These are phyloP conservation scores for Ctenochaetus hawaiiensis DNA, from an alignment of 2,797 vertebrate species.

Conservation along the genomic window DNA sequence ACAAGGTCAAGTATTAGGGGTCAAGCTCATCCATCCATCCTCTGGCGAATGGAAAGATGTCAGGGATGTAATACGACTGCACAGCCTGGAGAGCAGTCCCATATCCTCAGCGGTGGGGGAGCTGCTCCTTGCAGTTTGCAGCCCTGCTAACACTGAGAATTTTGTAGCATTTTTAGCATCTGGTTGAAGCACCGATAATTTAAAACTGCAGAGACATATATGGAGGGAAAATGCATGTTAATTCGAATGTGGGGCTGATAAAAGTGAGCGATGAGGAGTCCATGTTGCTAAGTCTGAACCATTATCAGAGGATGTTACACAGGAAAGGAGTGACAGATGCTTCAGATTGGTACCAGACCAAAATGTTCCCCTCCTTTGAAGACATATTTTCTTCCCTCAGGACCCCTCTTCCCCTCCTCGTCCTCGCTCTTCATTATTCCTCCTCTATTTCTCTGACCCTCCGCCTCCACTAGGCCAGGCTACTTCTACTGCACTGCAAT, in stretches of 20 bases:
- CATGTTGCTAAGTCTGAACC: slow-evolving; percentile 1
- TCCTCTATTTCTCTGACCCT: slow-evolving; percentile 33
- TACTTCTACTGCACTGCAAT: background rate
- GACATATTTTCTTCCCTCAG: slow-evolving; percentile 45
- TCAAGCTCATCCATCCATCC: slow-evolving; percentile 72
- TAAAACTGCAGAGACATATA: slow-evolving; percentile 18
- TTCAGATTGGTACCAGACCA: slow-evolving; percentile 66
- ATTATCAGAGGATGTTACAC: slow-evolving; percentile 45
- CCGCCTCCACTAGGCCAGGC: background rate
- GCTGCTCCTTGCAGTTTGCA: slow-evolving; percentile 19
- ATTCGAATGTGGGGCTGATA: slow-evolving; percentile 1
- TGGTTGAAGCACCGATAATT: slow-evolving; percentile 22
- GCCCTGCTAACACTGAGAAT: slow-evolving; percentile 16
- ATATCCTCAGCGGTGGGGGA: slow-evolving; percentile 31
- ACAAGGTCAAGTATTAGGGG: slow-evolving; percentile 67
- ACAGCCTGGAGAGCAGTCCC: slow-evolving; percentile 2
- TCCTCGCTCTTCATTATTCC: slow-evolving; percentile 34
- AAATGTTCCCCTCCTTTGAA: slow-evolving; percentile 55
- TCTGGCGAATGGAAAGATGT: slow-evolving; percentile 54
- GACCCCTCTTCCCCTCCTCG: slow-evolving; percentile 16
- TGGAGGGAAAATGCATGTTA: slow-evolving; percentile 4
- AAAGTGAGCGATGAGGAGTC: background rate
- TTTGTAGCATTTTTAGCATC: slow-evolving; percentile 12
- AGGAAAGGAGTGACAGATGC: slow-evolving; percentile 67
- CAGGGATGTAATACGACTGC: slow-evolving; percentile 33